Percentiles rank a stretch among this genome's conserved stretches.
Evolutionary conservation across 2,797 vertebrate species (phyloP).

Genomic region (Acridotheres tristis): DNA sequence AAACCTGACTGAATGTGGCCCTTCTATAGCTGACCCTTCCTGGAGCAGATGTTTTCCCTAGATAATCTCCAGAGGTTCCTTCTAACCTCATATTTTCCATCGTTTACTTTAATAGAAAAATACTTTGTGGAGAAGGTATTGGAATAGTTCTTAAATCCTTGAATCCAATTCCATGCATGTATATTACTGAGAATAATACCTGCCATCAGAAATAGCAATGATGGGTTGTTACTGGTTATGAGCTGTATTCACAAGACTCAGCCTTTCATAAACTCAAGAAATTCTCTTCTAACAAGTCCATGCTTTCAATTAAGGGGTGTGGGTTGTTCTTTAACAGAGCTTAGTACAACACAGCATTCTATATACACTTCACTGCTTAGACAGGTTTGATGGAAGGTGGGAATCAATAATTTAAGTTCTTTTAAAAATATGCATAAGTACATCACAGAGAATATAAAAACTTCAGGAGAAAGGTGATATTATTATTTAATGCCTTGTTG

Average conservation of each 20-base stretch:
- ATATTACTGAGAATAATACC: background rate
- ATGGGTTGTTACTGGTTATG: background rate
- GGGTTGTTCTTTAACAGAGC: background rate
- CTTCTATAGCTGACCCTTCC: background rate
- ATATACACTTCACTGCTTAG: constrained; percentile 39
- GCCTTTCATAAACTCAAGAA: background rate
- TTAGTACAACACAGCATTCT: background rate
- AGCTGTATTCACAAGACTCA: background rate
- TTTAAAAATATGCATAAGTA: constrained; percentile 67
- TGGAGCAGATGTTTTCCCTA: background rate
- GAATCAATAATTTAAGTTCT: constrained; percentile 66
- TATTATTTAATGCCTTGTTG: constrained; percentile 68
- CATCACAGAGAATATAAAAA: constrained; percentile 66
- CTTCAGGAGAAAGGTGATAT: constrained; percentile 62
- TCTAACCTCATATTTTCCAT: background rate
- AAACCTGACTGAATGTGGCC: background rate
- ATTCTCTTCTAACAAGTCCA: background rate
- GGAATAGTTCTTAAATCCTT: background rate
- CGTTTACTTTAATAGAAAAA: background rate
- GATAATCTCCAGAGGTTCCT: background rate
- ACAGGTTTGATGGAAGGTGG: constrained; percentile 57
- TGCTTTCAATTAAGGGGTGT: background rate
- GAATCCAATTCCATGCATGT: background rate
- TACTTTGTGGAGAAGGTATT: background rate
- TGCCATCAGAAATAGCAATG: background rate